Evolutionary conservation across 2,113 vertebrate species (phyloP).

Genomic region (Ptychochromis oligacanthus): DNA sequence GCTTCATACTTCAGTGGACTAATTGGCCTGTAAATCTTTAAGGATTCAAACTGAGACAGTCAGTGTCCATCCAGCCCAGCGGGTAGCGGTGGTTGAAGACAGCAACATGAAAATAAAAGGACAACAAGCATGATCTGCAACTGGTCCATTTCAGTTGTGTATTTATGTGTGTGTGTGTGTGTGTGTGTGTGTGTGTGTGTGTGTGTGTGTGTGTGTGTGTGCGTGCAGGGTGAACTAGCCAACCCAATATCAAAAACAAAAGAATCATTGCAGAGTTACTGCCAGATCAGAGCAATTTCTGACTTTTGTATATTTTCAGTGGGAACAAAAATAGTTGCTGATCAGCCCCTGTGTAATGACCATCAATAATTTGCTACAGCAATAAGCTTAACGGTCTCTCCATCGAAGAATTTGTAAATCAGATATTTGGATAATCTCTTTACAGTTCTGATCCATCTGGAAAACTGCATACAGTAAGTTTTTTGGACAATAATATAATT

Average conservation of each 20-base stretch:
- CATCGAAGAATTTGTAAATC: neutral
- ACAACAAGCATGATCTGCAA: neutral
- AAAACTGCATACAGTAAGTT: neutral
- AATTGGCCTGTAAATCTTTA: conserved; percentile 61
- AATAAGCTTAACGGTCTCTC: neutral
- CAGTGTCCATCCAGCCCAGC: conserved; percentile 18
- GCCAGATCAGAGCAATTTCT: neutral
- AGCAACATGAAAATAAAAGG: conserved; percentile 7
- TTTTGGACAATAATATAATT: too few relatives aligned
- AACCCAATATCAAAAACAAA: neutral
- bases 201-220: neutral
- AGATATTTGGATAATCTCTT: conserved; percentile 1
- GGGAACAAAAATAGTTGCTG: neutral
- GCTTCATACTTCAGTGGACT: conserved; percentile 53
- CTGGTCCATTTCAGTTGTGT: neutral
- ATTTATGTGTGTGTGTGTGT: neutral
- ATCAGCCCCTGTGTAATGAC: neutral
- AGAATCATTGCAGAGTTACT: neutral
- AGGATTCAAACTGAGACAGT: conserved; percentile 37
- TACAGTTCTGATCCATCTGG: neutral
- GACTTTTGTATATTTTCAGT: neutral
- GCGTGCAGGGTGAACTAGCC: neutral
- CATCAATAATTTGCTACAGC: neutral
- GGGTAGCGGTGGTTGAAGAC: neutral
- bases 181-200: neutral